Evolutionary conservation across 2,888 invertebrate species (phyloP), one percentile per base, ranked within the genome.

Genomic region (Aporophyla nigra): DNA sequence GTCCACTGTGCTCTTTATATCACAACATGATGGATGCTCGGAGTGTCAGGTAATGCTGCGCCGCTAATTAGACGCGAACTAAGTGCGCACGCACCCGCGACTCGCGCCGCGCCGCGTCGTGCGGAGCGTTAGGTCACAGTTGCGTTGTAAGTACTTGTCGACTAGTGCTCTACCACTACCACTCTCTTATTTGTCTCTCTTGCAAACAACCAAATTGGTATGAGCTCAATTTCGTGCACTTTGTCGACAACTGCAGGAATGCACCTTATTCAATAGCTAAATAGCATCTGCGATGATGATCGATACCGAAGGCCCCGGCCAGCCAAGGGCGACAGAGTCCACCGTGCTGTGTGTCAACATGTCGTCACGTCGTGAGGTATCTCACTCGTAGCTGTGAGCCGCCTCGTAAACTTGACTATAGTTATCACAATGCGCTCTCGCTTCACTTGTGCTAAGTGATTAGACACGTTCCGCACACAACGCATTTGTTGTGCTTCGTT

Each of bases 381-480:
- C 40, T 49, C 16, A 24, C 1, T 4, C 51, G 9, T 10, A 24
- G 7, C 21, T 21, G 40, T 40, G n/a, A 21, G 7, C 21, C 14
- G 40, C 51, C 16, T 51, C 21, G 7, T 56, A 21, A 56, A n/a
- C 51, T 49, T 9, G 54, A 9, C 33, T 14, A 24, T 33, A 58
- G 46, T n/a, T 9, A 33, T 6, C 21, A 46, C n/a, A 12, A 24
- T 53, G 33, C 7, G 33, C 33, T 73, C 53, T 53, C 58, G 75
- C 66, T 59, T 61, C 53, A 61, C 54, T 51, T 51, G 69, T n/a
- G 33, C 54, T 62, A 40, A 76, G n/a, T 76, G 62, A 62, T 40
- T 24, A 49, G 66, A 66, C 76, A 70, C 62, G 76, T 76, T 76
- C 69, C 76, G 65, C 65, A 27, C 56, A 56, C 24, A 49, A 49